Base-by-base conservation (phyloP, 2,113 vertebrate species). In the Rissa tridactyla region DNA sequence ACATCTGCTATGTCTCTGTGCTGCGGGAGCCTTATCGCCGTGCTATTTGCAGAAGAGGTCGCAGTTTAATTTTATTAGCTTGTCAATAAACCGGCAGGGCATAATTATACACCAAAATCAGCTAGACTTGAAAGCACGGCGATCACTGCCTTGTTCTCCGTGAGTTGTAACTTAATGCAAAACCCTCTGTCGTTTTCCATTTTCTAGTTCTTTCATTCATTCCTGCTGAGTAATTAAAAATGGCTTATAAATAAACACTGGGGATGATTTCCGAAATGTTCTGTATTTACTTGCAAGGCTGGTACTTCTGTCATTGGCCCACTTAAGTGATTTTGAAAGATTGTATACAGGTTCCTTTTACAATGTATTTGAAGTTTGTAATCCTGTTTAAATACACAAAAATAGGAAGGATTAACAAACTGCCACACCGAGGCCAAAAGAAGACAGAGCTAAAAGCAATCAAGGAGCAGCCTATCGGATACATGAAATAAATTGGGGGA, bases 271-370 rank as follows among this genome's bases (percentile, higher is more conserved):
- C 97, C 93, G 51, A 98, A 98, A 95, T 92, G 92, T 92, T 97
- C 96, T 94, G 92, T 96, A 93, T 95, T 97, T 97, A 54, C 86
- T 98, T 97, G 96, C 80, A 78, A 92, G 92, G 64, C 90, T 94
- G 82, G 71, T 86, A 72, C 88, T 95, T 96, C 97, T 97, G 96
- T 94, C 94, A 80, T 92, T 95, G 92, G 86, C 93, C 97, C 93
- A 9, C 90, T 95, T 99, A 99, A 99, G 95, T 99, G 98, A 88
- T 98, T 98, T 98, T 99, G 98, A 99, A 99, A 95, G 98, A 80
- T 98, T 99, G 98, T 99, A 97, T 99, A 99, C 97, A 98, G 96
- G 98, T 97, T 99, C 98, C 94, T 98, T 98, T 99, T 99, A 98
- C 98, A 98, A 95, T 92, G 97, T 77, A 98, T 98, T 99, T 99